Base-by-base conservation (phyloP, 2,797 vertebrate species). In the Chloroceryle inda region DNA sequence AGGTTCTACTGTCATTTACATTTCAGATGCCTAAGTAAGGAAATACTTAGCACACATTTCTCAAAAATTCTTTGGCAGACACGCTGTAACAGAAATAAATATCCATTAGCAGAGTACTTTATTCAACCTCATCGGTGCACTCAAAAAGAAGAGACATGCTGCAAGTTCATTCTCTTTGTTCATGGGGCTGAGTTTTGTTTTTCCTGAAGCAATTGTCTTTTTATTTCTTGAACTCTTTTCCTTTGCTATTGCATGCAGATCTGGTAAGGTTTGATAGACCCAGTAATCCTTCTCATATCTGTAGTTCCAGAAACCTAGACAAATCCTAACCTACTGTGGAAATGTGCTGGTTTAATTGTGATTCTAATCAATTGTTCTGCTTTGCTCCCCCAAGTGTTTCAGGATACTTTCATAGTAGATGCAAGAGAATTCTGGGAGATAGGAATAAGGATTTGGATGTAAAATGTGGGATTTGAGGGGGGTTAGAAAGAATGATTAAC, bases 281-380 rank as follows among this genome's bases (percentile, higher is more conserved):
- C 68, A 31, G 21, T 44, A 29, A 77, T 75, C 38, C 17, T 13
- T 33, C 56, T 93, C 24, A 1, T 53, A 24, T 15, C 66, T 72
- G 45, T 55, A 72, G 66, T 33, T 75, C 24, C 2, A 69, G 31
- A 85, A 69, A 9, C 71, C n/a, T 29, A 22, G 33, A 42, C 59
- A 62, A 63, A 52, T 47, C 85, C 76, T 82, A 77, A 59, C 37
- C 26, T 38, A 3, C 74, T 0, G 2, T 18, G 38, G 86, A 73
- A 95, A 89, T 16, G 11, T 23, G 29, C 64, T 86, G 91, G 9
- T 92, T 95, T 92, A 63, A 85, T 92, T 52, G 37, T 33, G 19
- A 10, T 55, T 82, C 85, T 81, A 68, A 77, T 89, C 88, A 76
- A 5, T 49, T 77, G 50, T 47, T 80, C 33, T 26, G 13, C 49